A percentile compares a stretch with the other conserved stretches of the same genome.
These are phyloP conservation scores for Brenthis hecate DNA, from an alignment of 2,888 invertebrate genomes.

Conservation along the genomic window DNA sequence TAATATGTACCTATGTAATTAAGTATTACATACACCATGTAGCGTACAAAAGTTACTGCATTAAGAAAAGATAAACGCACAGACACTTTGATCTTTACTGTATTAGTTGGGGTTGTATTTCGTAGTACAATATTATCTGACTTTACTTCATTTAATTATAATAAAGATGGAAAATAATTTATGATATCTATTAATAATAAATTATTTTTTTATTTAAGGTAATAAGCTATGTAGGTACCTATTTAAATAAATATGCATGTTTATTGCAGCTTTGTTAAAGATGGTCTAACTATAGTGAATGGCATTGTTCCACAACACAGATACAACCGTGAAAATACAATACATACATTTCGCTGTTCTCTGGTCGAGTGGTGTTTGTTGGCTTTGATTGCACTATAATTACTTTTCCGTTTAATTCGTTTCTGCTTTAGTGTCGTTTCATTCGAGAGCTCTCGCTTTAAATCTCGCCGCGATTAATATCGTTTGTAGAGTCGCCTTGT, in stretches of 20 bases:
- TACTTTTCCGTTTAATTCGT: slow-evolving; percentile 44
- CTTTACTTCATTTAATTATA: too few species aligned
- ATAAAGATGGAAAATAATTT: too few species aligned
- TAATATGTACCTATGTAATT: too few species aligned
- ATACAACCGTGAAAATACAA: slow-evolving; percentile 27
- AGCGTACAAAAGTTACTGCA: too few species aligned
- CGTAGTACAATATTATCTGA: too few species aligned
- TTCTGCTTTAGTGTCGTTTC: slow-evolving; percentile 35
- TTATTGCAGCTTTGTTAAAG: slow-evolving; percentile 14
- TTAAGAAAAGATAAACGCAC: too few species aligned
- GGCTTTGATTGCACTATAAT: slow-evolving; percentile 47
- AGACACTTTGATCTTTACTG: too few species aligned
- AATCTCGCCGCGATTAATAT: slow-evolving; percentile 25
- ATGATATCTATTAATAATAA: neutral
- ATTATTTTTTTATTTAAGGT: neutral
- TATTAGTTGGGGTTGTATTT: too few species aligned
- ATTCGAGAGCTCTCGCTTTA: slow-evolving; percentile 27
- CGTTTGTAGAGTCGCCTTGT: slow-evolving; percentile 22
- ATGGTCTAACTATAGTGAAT: slow-evolving; percentile 1
- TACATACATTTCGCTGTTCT: slow-evolving; percentile 42
- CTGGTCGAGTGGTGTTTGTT: slow-evolving; percentile 26
- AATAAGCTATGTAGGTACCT: neutral
- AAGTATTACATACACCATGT: too few species aligned
- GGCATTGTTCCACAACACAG: neutral
- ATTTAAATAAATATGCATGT: neutral